Base-by-base conservation (phyloP, 2,888 invertebrate species). In the Noctuana brunneofusca region DNA sequence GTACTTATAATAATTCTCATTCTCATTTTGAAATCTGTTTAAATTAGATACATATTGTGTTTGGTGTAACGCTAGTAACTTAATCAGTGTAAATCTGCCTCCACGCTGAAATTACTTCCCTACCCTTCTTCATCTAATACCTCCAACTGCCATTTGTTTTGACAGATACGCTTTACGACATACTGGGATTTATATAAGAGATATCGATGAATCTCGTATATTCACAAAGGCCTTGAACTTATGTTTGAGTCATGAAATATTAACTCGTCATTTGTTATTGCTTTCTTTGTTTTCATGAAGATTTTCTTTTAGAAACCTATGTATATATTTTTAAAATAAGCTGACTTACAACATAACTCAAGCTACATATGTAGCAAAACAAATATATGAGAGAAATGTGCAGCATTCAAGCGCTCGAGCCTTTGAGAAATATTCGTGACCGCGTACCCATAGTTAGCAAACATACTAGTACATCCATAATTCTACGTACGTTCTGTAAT, bases 151-250 rank as follows among this genome's bases (percentile, higher is more conserved):
- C 54, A 54, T 54, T 54, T 60, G 60, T 60, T 60, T 60, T 60
- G 60, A 60, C 60, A 60, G 60, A 60, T 60, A 60, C 46, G 43
- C 24, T 60, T 60, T 60, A 60, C 54, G 60, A 48, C 60, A 54
- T 43, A 35, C 53, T 46, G 20, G 46, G 52, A 46, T 54, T 49
- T 49, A 46, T 20, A 32, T 16, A 41, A n/a, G 16, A 30, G 56
- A 46, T 53, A 54, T 38, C 46, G 24, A 54, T 35, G 12, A 46
- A 54, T 48, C 41, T 27, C 27, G 52, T 30, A 27, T 48, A 60
- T 56, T 18, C 43, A 18, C 48, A 54, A 38, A 54, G 35, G 46
- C 48, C 24, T 48, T 38, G 48, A 22, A 11, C 24, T 18, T 46
- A 46, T 20, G 12, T 20, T 18, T 11, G 46, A 11, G 18, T 43